phyloP scores from a whole-genome alignment of 1,140 invertebrate species.

The Episyrphus balteatus region DNA sequence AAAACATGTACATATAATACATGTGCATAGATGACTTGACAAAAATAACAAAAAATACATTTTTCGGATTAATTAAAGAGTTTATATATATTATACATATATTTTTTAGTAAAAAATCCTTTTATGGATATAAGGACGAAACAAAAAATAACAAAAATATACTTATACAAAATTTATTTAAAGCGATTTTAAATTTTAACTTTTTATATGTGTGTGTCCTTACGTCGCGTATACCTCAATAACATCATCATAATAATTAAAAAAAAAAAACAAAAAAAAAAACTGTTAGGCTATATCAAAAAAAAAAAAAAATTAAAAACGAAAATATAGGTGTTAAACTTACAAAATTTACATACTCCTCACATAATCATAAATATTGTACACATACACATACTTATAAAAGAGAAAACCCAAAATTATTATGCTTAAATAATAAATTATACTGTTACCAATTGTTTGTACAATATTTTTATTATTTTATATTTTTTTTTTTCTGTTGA shows the following conservation, averaged over 20 bases:
- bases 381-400: conserved; percentile 1
- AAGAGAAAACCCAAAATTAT: conserved; percentile 2
- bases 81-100: neutral
- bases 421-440: too few species aligned
- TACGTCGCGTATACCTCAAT: conserved; percentile 38
- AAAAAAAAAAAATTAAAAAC: too few species aligned
- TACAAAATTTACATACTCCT: conserved; percentile 28
- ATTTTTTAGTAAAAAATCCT: neutral
- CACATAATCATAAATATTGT: conserved; percentile 9
- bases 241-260: conserved; percentile 24
- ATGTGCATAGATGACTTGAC: too few species aligned
- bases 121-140: neutral
- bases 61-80: too few species aligned
- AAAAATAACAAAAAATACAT: too few species aligned
- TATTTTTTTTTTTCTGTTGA: too few species aligned
- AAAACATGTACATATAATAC: too few species aligned
- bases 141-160: neutral
- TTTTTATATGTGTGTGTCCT: conserved; percentile 37
- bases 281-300: conserved; percentile 16
- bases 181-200: neutral
- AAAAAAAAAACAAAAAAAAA: conserved; percentile 4
- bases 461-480: too few species aligned
- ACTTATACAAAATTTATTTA: conserved; percentile 4
- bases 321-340: conserved; percentile 9
- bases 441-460: too few species aligned